These are phyloP conservation scores for Mythimna vitellina DNA, from an alignment of 2,888 invertebrate genomes.

Conservation along the genomic window DNA sequence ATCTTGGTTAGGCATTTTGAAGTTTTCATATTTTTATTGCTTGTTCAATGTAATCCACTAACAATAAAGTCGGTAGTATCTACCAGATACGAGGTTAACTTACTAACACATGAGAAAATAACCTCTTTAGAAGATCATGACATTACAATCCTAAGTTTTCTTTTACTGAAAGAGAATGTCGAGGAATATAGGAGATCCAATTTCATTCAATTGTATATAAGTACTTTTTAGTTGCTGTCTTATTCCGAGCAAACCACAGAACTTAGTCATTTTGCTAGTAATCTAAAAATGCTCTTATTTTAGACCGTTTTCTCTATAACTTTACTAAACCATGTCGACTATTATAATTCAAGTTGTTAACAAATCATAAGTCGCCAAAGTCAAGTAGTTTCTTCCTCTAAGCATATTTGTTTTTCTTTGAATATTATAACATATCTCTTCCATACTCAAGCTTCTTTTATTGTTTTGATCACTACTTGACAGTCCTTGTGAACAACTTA, in stretches of 20 bases:
- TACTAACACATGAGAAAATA: conserved; percentile 19
- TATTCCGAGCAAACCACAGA: conserved; percentile 12
- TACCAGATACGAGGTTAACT: neutral
- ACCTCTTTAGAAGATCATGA: conserved; percentile 15
- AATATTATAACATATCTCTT: neutral
- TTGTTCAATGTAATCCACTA: conserved; percentile 10
- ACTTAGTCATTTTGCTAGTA: neutral
- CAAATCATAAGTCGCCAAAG: conserved; percentile 33
- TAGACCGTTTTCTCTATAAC: neutral
- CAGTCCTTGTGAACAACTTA: no score
- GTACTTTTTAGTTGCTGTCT: conserved; percentile 37
- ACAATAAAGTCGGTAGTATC: conserved; percentile 18
- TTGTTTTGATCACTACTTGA: neutral
- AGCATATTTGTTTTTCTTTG: neutral
- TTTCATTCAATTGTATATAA: conserved; percentile 43
- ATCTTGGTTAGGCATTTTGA: neutral
- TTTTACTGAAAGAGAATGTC: conserved; percentile 28
- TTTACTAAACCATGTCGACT: neutral
- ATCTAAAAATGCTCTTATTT: neutral
- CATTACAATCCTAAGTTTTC: conserved; percentile 34
- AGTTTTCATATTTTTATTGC: conserved; percentile 1
- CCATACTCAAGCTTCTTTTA: neutral
- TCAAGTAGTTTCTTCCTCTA: neutral
- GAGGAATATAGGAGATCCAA: conserved; percentile 34
- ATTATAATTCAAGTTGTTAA: neutral